These are phyloP conservation scores for Zaprionus davidi DNA, from an alignment of 1,140 invertebrate species.

Conservation along the genomic window DNA sequence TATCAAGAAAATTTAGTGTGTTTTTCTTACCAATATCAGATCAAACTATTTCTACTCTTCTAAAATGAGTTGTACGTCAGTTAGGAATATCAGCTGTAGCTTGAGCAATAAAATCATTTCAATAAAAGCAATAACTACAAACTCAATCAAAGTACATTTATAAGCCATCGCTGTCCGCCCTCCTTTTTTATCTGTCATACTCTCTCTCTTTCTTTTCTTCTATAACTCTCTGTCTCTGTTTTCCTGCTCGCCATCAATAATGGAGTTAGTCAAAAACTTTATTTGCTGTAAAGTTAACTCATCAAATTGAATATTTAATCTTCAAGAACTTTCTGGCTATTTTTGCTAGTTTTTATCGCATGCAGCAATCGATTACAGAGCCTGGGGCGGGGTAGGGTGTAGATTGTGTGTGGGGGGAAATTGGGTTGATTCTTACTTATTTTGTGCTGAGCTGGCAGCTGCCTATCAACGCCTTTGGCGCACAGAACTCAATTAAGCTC, in stretches of 20 bases:
- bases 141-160: not conserved
- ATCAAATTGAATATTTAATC: conserved; percentile 8
- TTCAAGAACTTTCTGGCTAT: not conserved
- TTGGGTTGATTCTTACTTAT: conserved; percentile 23
- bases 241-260: not conserved
- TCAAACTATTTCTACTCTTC: too few relatives aligned
- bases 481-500: conserved; percentile 70
- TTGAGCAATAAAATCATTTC: too few relatives aligned
- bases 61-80: too few relatives aligned
- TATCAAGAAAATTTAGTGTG: too few relatives aligned
- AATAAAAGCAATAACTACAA: not conserved
- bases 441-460: conserved; percentile 60
- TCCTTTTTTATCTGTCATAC: too few relatives aligned
- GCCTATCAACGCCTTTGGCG: conserved; percentile 37
- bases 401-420: not conserved
- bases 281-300: not conserved
- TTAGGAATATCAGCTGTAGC: too few relatives aligned
- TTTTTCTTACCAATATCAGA: too few relatives aligned
- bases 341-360: conserved; percentile 15
- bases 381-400: not conserved
- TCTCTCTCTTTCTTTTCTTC: not conserved
- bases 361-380: conserved; percentile 10
- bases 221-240: not conserved
- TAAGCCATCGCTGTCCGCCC: not conserved
- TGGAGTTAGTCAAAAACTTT: not conserved